A percentile compares a stretch with the other conserved stretches of the same genome.
These are phyloP conservation scores for Tribolium freemani DNA, from an alignment of 2,888 invertebrate species.

Conservation along the genomic window DNA sequence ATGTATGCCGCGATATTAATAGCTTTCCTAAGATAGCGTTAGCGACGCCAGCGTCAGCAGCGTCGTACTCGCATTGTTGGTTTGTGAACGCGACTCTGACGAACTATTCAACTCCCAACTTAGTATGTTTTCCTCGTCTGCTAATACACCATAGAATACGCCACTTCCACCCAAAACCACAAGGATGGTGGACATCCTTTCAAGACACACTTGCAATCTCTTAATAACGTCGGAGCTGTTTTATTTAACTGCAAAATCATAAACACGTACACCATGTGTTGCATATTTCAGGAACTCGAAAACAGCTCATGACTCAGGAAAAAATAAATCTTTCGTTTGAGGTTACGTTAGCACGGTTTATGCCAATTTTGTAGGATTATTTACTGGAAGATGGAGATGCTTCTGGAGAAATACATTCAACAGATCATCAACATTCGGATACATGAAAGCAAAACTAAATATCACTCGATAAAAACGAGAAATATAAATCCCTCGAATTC, in stretches of 20 bases:
- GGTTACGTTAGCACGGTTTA: slow-evolving; percentile 31
- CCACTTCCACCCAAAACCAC: background rate
- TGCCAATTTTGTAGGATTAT: slow-evolving; percentile 39
- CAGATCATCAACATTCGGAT: slow-evolving; percentile 20
- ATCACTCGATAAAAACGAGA: slow-evolving; percentile 7
- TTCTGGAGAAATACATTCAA: slow-evolving; percentile 27
- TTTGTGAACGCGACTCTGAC: slow-evolving; percentile 36
- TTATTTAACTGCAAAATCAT: slow-evolving; percentile 29
- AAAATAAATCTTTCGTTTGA: slow-evolving; percentile 39
- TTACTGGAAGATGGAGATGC: slow-evolving; percentile 23
- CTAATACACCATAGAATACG: slow-evolving; percentile 10
- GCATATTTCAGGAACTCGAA: slow-evolving; percentile 41
- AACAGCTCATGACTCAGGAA: slow-evolving; percentile 40
- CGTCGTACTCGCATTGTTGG: slow-evolving; percentile 42
- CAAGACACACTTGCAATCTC: background rate
- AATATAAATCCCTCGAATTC: background rate
- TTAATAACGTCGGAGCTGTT: slow-evolving; percentile 14
- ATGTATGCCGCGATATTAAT: slow-evolving; percentile 56
- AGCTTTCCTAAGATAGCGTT: slow-evolving; percentile 54
- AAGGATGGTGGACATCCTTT: slow-evolving; percentile 13
- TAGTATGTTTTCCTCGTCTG: slow-evolving; percentile 31
- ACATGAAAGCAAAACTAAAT: slow-evolving; percentile 16
- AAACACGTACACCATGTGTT: slow-evolving; percentile 37
- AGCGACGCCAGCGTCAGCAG: slow-evolving; percentile 48
- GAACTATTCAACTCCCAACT: slow-evolving; percentile 41